phyloP scores from a whole-genome alignment of 2,888 invertebrate genomes.

The Pheosia tremula region DNA sequence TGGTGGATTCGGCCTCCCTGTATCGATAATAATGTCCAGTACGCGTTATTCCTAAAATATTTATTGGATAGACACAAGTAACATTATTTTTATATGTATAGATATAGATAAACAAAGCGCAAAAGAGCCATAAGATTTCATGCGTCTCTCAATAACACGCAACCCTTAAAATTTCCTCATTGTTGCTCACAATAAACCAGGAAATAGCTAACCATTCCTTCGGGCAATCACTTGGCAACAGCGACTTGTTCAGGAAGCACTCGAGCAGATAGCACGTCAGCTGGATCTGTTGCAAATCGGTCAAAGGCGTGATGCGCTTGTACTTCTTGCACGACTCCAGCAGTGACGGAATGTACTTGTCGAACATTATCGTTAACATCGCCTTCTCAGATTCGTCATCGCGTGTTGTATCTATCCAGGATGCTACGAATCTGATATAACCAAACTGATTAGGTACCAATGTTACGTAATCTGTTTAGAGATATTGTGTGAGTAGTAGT shows the following conservation, averaged over 20 bases:
- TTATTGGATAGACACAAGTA: too few species aligned
- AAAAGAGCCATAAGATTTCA: too few species aligned
- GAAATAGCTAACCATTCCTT: constrained; percentile 89
- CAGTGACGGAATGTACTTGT: constrained; percentile 95
- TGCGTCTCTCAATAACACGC: too few species aligned
- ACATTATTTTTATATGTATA: too few species aligned
- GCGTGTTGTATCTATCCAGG: constrained; percentile 93
- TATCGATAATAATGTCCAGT: too few species aligned
- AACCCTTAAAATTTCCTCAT: too few species aligned
- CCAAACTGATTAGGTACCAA: not conserved
- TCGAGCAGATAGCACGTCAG: constrained; percentile 95
- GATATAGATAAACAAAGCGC: too few species aligned
- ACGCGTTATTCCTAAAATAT: too few species aligned
- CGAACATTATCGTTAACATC: constrained; percentile 93
- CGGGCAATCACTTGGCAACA: constrained; percentile 94
- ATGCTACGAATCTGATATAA: constrained; percentile 90
- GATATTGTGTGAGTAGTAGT: too few species aligned
- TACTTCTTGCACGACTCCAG: constrained; percentile 91
- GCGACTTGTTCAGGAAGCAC: constrained; percentile 91
- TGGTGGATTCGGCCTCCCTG: too few species aligned
- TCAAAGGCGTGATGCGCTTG: constrained; percentile 95
- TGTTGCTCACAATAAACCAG: too few species aligned
- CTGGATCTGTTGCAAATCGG: constrained; percentile 94
- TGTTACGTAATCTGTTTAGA: too few species aligned
- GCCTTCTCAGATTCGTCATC: constrained; percentile 89